Evolutionary conservation across 1,140 invertebrate genomes (phyloP).

Genomic region (Drosophila triauraria): DNA sequence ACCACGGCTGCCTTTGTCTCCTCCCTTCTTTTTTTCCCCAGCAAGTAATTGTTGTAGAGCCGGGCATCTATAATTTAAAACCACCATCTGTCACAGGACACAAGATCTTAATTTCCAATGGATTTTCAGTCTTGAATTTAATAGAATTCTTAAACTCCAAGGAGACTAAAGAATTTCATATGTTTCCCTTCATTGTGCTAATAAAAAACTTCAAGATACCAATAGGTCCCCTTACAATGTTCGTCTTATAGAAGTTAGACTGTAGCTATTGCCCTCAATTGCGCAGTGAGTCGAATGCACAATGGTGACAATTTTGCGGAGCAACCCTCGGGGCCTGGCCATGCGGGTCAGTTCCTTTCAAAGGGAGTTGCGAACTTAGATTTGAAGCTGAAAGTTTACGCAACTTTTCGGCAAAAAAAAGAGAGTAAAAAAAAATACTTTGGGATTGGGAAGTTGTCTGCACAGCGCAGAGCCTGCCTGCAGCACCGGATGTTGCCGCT

Average conservation of each 20-base stretch:
- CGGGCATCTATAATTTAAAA: constrained; percentile 17
- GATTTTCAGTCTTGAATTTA: no score
- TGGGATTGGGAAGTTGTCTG: constrained; percentile 6
- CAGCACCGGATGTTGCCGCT: constrained; percentile 65
- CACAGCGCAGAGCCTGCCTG: not conserved
- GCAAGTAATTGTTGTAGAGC: constrained; percentile 42
- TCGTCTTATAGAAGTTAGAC: not conserved
- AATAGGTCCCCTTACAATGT: not conserved
- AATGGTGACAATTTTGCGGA: constrained; percentile 55
- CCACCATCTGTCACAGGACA: constrained; percentile 8
- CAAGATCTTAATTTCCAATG: not conserved
- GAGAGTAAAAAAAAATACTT: not conserved
- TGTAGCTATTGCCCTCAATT: constrained; percentile 52
- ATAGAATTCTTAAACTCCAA: no score
- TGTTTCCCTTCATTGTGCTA: not conserved
- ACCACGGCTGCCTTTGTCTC: constrained; percentile 64
- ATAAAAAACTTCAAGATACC: not conserved
- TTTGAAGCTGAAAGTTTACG: constrained; percentile 40
- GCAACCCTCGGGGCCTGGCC: constrained; percentile 27
- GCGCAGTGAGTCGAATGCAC: constrained; percentile 60
- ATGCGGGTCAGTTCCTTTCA: constrained; percentile 57
- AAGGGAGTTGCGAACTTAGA: constrained; percentile 34
- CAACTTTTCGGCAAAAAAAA: constrained; percentile 62
- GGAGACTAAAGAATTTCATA: no score
- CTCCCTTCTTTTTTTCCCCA: not conserved